Base-by-base conservation (phyloP, 2,113 vertebrate species). In the Cololabis saira region DNA sequence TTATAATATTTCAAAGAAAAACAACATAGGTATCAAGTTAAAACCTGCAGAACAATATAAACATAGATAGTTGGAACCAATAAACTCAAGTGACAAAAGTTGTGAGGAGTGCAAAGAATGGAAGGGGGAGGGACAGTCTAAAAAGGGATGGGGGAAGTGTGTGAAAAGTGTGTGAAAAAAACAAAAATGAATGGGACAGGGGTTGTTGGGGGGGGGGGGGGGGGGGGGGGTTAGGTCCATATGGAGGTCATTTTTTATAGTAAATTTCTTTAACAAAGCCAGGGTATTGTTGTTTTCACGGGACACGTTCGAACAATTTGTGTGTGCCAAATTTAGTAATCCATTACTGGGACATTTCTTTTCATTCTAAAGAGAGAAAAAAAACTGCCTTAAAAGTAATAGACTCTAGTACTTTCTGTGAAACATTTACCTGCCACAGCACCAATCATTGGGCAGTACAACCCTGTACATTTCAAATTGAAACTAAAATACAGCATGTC, bases 131-230 rank as follows among this genome's bases (percentile, higher is more conserved):
- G 73, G 78, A 78, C 50, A 52, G 47, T 21, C 19, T 6, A 71
- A 75, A 61, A 33, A 48, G 67, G 63, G 61, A 71, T 75, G 78
- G 82, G 80, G 67, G 80, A 70, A 78, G 82, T 82, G 83, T 78
- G 67, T 66, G 65, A 67, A 83, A 70, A 78, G 82, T 82, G 83
- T 78, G 67, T 66, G 65, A 67, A 83, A n/a, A n/a, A n/a, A n/a
- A n/a, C n/a, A n/a, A n/a, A 84, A 81, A 80, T 77, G 78, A 83
- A 85, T 86, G 79, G 87, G 78, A 77, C 50, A 68, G 63, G 77
- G 71, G 61, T 58, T n/a, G n/a, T n/a, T 80, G 54, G 18, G 17
- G 17, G 45, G 8, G 45, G 33, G n/a, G n/a, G n/a, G n/a, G n/a
- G n/a, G n/a, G n/a, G n/a, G n/a, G n/a, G n/a, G n/a, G n/a, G n/a